Percentiles rank a stretch among this genome's conserved stretches.
Conservation (phyloP, 2,888 invertebrate genomes). For the Phasia obesa region DNA sequence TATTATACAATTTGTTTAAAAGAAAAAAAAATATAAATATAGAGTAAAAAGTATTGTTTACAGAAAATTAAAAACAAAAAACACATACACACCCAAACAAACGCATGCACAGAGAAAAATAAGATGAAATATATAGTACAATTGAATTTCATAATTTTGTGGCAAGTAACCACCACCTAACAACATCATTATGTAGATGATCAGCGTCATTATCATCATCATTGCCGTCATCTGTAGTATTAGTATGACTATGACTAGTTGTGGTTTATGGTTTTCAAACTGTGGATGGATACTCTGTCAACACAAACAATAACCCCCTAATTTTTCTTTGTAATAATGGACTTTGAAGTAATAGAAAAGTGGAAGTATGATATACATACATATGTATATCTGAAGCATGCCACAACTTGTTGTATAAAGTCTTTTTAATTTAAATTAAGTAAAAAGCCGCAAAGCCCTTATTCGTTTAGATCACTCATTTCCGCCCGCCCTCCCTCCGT, state of each 20-base stretch:
- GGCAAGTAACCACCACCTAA: constrained; percentile 50
- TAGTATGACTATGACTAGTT: constrained; percentile 36
- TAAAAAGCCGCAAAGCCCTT: not conserved
- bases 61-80: constrained; percentile 32
- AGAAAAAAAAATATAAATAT: not conserved
- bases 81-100: no score
- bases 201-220: constrained; percentile 9
- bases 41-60: constrained; percentile 63
- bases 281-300: constrained; percentile 32
- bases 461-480: not conserved
- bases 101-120: constrained; percentile 12
- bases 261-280: constrained; percentile 52
- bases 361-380: not conserved
- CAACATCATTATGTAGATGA: constrained; percentile 21
- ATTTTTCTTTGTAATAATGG: constrained; percentile 31
- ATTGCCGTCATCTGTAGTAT: constrained; percentile 18
- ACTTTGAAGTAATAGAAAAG: constrained; percentile 22
- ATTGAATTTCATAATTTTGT: constrained; percentile 67
- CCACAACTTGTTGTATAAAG: constrained; percentile 49
- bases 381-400: not conserved
- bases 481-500: not conserved
- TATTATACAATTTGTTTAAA: constrained; percentile 56
- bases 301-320: constrained; percentile 11
- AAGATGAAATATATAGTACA: constrained; percentile 44
- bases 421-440: constrained; percentile 2